A percentile compares a stretch with the other conserved stretches of the same genome.
These are phyloP conservation scores for Dipodomys stephensi DNA, from an alignment of 2,113 vertebrate genomes.

Conservation along the genomic window DNA sequence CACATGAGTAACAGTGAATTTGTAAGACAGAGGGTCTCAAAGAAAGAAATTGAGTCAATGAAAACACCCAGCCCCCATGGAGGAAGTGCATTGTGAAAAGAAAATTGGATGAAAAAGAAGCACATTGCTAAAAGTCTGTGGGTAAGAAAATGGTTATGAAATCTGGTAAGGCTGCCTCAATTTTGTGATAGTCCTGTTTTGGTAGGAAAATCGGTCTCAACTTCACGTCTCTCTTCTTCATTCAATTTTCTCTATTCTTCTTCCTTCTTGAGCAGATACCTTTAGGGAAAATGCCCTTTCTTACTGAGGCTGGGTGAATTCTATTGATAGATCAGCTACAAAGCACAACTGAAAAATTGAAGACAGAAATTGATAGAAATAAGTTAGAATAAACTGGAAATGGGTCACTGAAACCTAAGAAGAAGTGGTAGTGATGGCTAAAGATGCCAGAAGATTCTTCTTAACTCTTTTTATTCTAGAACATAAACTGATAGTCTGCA, in stretches of 20 bases:
- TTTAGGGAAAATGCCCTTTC: neutral
- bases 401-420: neutral
- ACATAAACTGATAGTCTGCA: neutral
- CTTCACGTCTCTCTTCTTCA: neutral
- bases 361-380: neutral
- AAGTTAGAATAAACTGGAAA: neutral
- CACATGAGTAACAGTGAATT: neutral
- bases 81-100: neutral
- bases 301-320: neutral
- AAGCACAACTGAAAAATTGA: neutral
- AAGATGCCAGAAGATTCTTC: neutral
- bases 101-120: neutral
- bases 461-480: neutral
- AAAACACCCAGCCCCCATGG: neutral
- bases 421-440: neutral
- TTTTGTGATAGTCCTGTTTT: neutral
- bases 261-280: neutral
- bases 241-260: neutral
- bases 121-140: neutral
- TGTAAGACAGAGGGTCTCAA: neutral
- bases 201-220: neutral
- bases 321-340: neutral
- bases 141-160: neutral
- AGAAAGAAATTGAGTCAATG: neutral
- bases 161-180: neutral